Base-by-base conservation (phyloP, 2,113 vertebrate genomes). In the Genyomyrus donnyi region DNA sequence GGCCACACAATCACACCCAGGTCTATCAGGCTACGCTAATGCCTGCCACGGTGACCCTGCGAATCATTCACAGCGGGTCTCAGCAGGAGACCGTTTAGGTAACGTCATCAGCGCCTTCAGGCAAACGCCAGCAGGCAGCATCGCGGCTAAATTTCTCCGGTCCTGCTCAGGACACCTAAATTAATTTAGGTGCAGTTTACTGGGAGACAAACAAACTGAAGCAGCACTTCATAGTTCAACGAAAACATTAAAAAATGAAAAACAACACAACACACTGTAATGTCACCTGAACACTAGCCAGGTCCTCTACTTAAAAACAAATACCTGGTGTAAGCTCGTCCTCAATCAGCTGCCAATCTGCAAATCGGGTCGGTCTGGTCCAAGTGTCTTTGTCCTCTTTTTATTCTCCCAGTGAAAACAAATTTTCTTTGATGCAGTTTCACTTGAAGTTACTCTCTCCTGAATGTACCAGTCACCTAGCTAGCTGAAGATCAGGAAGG, bases 1-100 rank as follows among this genome's bases (percentile, higher is more conserved):
- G 92, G 92, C 89, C 90, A 91, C 93, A 94, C 94, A 94, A 94
- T 95, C 93, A 93, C 90, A 88, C 89, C 91, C 1, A 2, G 92
- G 94, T 92, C 95, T 93, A 95, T 95, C 94, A 95, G 94, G 93
- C 91, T 93, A 96, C 95, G 95, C 96, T 96, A 95, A 92, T 80
- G 17, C 90, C 91, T 89, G 92, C 93, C 93, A 94, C 92, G 90
- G 24, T 90, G 45, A 35, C 90, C 93, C 91, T 94, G 93, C 50
- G 91, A 91, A 93, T 91, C 93, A 93, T 94, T 93, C 87, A 86
- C 24, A 62, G 85, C 90, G 90, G 70, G 90, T 89, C 70, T n/a
- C 58, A 6, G 15, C 42, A 80, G 89, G 88, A 90, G 70, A 70
- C 80, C 89, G 89, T 77, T 83, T 89, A 62, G 92, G 91, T 90